phyloP scores from a whole-genome alignment of 2,113 vertebrate species.

The Pantherophis guttatus region DNA sequence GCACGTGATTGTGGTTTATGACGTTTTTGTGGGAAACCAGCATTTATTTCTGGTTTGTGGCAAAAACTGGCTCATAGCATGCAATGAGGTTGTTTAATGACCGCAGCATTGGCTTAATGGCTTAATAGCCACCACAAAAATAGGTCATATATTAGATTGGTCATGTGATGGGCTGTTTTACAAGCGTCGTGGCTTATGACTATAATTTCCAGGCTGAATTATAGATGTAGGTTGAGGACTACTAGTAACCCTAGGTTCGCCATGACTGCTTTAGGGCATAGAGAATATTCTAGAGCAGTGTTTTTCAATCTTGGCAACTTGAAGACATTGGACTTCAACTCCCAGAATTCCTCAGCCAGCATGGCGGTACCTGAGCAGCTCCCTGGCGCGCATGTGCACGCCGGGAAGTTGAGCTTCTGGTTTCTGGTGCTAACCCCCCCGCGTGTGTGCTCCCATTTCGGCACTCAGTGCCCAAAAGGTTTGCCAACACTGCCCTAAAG shows the following conservation, averaged over 20 bases:
- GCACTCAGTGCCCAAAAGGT: too few relatives aligned
- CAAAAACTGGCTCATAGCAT: not conserved
- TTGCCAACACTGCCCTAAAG: not conserved
- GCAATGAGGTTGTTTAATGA: not conserved
- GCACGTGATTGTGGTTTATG: not conserved
- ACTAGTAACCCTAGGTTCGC: not conserved
- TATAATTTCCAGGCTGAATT: not conserved
- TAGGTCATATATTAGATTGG: not conserved
- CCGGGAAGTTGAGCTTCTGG: too few relatives aligned
- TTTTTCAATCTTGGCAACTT: not conserved
- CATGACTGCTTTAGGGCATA: too few relatives aligned
- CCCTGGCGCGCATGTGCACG: too few relatives aligned
- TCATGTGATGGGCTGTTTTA: not conserved
- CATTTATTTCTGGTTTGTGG: not conserved
- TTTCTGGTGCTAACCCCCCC: too few relatives aligned
- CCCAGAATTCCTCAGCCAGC: too few relatives aligned
- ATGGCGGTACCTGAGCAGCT: too few relatives aligned
- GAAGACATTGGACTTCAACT: too few relatives aligned
- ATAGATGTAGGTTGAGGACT: not conserved
- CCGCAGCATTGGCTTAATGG: not conserved
- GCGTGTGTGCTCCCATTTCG: too few relatives aligned
- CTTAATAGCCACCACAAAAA: not conserved
- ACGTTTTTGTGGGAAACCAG: not conserved
- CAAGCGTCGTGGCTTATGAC: not conserved
- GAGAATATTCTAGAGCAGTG: not conserved